Evolutionary conservation across 2,113 vertebrate species (phyloP).

Genomic region (Mustelus asterias): DNA sequence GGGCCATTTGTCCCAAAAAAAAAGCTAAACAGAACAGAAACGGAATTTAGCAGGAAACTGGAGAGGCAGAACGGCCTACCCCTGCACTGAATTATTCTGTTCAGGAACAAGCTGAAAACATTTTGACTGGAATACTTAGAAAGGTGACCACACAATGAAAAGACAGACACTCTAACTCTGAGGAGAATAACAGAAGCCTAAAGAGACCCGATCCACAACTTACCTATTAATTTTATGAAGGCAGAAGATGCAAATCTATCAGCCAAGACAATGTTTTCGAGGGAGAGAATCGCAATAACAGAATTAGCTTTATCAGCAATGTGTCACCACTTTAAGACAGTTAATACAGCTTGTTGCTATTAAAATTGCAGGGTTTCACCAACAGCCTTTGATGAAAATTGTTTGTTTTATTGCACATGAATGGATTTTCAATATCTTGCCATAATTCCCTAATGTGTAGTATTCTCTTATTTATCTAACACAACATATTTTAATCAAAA

Average conservation of each 20-base stretch:
- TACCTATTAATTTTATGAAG: not conserved
- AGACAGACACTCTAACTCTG: not conserved
- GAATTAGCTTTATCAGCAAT: not conserved
- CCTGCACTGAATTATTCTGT: not conserved
- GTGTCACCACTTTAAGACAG: not conserved
- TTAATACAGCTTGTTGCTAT: not conserved
- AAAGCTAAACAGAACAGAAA: too few relatives aligned
- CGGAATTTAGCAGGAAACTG: not conserved
- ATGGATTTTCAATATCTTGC: constrained; percentile 22
- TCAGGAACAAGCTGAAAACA: not conserved
- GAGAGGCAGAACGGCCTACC: not conserved
- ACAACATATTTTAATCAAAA: constrained; percentile 4
- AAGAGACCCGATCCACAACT: not conserved
- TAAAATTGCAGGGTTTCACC: not conserved
- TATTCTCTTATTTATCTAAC: not conserved
- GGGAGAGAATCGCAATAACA: not conserved
- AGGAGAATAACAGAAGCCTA: not conserved
- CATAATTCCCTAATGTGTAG: not conserved
- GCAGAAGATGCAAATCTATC: not conserved
- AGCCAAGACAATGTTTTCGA: not conserved
- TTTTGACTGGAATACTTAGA: too few relatives aligned
- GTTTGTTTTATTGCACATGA: not conserved
- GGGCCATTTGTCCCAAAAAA: not conserved
- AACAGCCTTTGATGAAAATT: not conserved
- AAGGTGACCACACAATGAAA: not conserved